Conservation (phyloP, 2,888 invertebrate genomes). For the Drosophila diplacantha region DNA sequence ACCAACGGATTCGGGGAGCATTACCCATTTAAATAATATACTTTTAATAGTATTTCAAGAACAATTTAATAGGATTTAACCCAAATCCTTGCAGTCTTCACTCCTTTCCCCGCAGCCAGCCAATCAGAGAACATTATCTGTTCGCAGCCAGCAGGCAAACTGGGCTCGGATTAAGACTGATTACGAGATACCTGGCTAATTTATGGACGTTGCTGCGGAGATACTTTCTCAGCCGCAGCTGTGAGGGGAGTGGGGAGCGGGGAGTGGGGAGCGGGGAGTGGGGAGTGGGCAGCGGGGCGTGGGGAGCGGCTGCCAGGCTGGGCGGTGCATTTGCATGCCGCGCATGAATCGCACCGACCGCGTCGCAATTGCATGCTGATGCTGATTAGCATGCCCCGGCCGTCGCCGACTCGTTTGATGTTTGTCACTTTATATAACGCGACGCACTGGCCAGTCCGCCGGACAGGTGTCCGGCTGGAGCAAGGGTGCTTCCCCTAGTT, state of each 20-base stretch:
- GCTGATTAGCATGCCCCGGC: constrained; percentile 47
- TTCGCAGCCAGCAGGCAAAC: neutral
- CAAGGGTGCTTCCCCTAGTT: constrained; percentile 23
- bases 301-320: neutral
- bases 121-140: neutral
- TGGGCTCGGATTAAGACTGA: neutral
- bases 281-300: too few species aligned
- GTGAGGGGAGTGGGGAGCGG: neutral
- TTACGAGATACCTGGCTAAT: constrained; percentile 8
- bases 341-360: constrained; percentile 42
- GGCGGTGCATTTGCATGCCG: constrained; percentile 46
- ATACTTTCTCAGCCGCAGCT: constrained; percentile 5
- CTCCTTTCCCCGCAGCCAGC: neutral
- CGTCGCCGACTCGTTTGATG: constrained; percentile 28
- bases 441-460: constrained; percentile 17
- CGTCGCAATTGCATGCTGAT: constrained; percentile 65
- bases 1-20: too few species aligned
- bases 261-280: too few species aligned
- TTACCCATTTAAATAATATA: too few species aligned
- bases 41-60: too few species aligned
- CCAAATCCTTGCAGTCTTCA: neutral
- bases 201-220: neutral
- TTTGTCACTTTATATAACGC: constrained; percentile 53
- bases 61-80: too few species aligned
- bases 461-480: constrained; percentile 22